Conservation (phyloP, 2,797 vertebrate species). For the Syngnathus acus region DNA sequence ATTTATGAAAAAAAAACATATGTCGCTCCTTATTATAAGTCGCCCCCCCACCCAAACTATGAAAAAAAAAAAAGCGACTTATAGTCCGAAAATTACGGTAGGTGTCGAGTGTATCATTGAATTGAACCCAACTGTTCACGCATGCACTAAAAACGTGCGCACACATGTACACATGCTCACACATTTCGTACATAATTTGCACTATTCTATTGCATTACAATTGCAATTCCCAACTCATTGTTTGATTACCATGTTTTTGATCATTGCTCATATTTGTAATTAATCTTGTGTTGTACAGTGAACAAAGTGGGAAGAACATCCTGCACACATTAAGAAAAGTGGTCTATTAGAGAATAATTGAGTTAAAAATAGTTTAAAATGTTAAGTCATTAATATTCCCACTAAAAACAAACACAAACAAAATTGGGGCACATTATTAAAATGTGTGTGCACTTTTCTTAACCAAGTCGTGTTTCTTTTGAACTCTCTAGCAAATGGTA, state of each 20-base stretch:
- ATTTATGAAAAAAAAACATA: neutral
- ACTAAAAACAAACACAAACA: slow-evolving; percentile 68
- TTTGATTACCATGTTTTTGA: slow-evolving; percentile 79
- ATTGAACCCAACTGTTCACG: neutral
- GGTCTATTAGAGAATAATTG: slow-evolving; percentile 74
- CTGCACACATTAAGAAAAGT: slow-evolving; percentile 66
- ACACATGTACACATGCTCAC: slow-evolving; percentile 4
- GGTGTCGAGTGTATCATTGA: neutral
- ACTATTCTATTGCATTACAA: slow-evolving; percentile 65
- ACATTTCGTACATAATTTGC: slow-evolving; percentile 50
- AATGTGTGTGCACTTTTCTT: slow-evolving; percentile 62
- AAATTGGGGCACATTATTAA: slow-evolving; percentile 74
- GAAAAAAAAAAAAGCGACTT: no score
- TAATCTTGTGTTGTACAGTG: slow-evolving; percentile 68
- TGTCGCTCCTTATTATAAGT: neutral
- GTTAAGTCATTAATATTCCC: slow-evolving; percentile 71
- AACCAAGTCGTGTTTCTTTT: slow-evolving; percentile 66
- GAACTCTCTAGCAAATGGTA: slow-evolving; percentile 66
- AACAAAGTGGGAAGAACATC: slow-evolving; percentile 71
- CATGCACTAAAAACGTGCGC: neutral
- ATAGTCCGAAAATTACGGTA: no score
- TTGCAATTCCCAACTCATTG: slow-evolving; percentile 63
- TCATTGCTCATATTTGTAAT: slow-evolving; percentile 72
- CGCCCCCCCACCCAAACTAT: no score
- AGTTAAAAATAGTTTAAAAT: slow-evolving; percentile 80